Percentiles rank a stretch among this genome's conserved stretches.
Evolutionary conservation across 2,797 vertebrate genomes (phyloP).

Genomic region (Allobates femoralis): DNA sequence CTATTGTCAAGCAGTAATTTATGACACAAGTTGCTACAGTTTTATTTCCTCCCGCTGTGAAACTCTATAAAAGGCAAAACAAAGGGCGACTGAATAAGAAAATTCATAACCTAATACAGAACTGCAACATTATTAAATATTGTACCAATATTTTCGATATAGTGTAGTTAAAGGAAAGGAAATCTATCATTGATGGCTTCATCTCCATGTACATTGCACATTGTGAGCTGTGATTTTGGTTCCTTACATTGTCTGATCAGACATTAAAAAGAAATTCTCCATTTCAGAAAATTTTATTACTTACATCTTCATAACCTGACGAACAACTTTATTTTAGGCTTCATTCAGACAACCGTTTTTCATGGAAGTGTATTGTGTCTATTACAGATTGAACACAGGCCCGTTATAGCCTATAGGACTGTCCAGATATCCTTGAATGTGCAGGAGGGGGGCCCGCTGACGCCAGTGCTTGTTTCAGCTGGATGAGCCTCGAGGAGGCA

Average conservation of each 20-base stretch:
- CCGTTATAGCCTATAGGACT: too few species aligned
- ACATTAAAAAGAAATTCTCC: not conserved
- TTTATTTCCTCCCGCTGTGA: slow-evolving; percentile 37
- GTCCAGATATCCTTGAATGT: too few species aligned
- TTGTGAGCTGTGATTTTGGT: not conserved
- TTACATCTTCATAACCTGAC: not conserved
- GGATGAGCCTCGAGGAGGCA: too few species aligned
- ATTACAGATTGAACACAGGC: too few species aligned
- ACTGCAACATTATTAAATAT: not conserved
- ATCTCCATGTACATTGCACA: too few species aligned
- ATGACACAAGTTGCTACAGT: slow-evolving; percentile 33
- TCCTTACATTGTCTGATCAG: not conserved
- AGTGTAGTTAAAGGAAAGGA: not conserved
- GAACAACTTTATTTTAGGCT: not conserved
- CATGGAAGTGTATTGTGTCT: too few species aligned
- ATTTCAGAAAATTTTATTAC: not conserved
- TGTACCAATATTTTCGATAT: not conserved
- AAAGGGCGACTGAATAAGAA: not conserved
- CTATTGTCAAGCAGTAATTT: slow-evolving; percentile 55
- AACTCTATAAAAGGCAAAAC: slow-evolving; percentile 48
- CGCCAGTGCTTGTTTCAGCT: too few species aligned
- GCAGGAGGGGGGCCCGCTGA: too few species aligned
- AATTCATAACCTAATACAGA: not conserved
- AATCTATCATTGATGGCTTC: not conserved
- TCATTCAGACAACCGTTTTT: too few species aligned